Evolutionary conservation across 1,140 invertebrate species (phyloP).

Genomic region (Laupala kohalensis): DNA sequence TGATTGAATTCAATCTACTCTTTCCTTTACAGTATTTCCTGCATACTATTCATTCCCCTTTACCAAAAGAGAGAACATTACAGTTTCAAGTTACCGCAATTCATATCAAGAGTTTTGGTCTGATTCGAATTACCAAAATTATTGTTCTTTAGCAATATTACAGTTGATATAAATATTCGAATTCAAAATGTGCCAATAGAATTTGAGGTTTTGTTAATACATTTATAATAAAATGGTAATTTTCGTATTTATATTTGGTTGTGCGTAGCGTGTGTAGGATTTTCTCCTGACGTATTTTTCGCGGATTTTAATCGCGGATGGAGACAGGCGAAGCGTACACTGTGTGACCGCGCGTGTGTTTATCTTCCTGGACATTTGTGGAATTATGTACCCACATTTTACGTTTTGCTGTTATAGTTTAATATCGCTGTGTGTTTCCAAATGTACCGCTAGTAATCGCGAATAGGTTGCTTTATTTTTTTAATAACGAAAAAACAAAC

Average conservation of each 20-base stretch:
- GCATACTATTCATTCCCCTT: too few relatives aligned
- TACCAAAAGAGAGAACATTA: too few relatives aligned
- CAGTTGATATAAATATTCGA: background rate
- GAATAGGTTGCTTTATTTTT: background rate
- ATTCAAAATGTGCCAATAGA: background rate
- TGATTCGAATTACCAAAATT: too few relatives aligned
- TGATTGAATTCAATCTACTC: too few relatives aligned
- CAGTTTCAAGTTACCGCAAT: too few relatives aligned
- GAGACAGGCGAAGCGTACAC: background rate
- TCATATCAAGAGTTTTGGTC: too few relatives aligned
- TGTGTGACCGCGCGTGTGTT: background rate
- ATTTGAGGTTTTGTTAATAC: background rate
- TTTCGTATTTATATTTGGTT: background rate
- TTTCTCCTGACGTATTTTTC: background rate
- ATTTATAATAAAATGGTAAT: background rate
- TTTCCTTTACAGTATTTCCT: too few relatives aligned
- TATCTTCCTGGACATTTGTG: background rate
- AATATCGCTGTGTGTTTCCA: background rate
- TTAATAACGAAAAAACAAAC: background rate
- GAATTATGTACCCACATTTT: background rate
- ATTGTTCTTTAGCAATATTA: background rate
- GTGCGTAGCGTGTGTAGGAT: background rate
- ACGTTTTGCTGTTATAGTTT: background rate
- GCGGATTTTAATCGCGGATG: background rate
- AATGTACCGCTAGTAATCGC: background rate